These are phyloP conservation scores for Chouioia cunea DNA, from an alignment of 2,888 invertebrate species.

Conservation along the genomic window DNA sequence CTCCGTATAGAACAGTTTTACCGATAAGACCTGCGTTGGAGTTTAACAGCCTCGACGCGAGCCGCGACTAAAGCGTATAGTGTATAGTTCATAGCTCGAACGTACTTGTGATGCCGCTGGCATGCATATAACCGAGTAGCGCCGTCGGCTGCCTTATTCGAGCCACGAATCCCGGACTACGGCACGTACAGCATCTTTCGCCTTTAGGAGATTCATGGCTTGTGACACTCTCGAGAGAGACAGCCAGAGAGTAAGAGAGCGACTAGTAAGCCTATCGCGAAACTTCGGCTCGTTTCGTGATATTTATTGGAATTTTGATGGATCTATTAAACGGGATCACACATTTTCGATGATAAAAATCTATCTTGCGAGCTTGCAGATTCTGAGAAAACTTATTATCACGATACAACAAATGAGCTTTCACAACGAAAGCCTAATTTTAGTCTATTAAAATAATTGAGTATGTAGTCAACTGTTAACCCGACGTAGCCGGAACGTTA, in stretches of 20 bases:
- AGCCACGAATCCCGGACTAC: constrained; percentile 38
- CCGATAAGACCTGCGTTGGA: constrained; percentile 64
- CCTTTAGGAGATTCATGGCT: constrained; percentile 33
- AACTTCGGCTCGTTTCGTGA: too few relatives aligned
- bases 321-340: not conserved
- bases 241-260: constrained; percentile 37
- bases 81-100: constrained; percentile 42
- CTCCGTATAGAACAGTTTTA: constrained; percentile 65
- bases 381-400: too few relatives aligned
- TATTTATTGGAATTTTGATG: not conserved
- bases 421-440: too few relatives aligned
- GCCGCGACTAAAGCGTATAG: constrained; percentile 57
- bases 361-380: too few relatives aligned
- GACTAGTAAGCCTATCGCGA: constrained; percentile 18
- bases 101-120: constrained; percentile 2
- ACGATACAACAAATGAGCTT: too few relatives aligned
- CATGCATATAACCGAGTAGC: constrained; percentile 1
- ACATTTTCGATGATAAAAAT: too few relatives aligned
- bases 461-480: too few relatives aligned
- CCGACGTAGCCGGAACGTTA: too few relatives aligned
- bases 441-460: too few relatives aligned
- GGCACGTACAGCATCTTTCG: constrained; percentile 38
- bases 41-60: constrained; percentile 62
- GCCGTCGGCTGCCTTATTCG: constrained; percentile 32
- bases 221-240: constrained; percentile 8